A percentile compares a stretch with the other conserved stretches of the same genome.
phyloP scores from a whole-genome alignment of 1,140 invertebrate genomes.

The Lepidurus apus region DNA sequence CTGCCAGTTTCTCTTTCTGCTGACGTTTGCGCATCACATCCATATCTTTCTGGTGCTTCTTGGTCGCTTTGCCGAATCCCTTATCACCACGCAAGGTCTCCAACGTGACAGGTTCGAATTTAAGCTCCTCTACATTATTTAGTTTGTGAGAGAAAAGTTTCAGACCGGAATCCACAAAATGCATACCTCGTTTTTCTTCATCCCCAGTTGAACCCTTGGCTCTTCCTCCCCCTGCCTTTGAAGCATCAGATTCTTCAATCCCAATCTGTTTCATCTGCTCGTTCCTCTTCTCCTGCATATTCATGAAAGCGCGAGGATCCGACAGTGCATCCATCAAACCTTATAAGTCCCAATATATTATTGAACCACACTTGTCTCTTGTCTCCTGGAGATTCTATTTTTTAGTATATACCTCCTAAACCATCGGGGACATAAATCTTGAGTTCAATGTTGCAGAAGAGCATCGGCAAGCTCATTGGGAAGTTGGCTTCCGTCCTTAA shows the following conservation, averaged over 20 bases:
- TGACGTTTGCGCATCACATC: slow-evolving; percentile 88
- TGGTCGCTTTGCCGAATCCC: slow-evolving; percentile 85
- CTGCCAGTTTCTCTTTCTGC: slow-evolving; percentile 79
- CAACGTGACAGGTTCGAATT: slow-evolving; percentile 87
- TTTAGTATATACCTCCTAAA: slow-evolving; percentile 70
- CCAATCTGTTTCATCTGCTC: slow-evolving; percentile 92
- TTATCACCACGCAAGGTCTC: slow-evolving; percentile 88
- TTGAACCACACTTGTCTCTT: neutral
- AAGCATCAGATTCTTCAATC: slow-evolving; percentile 72
- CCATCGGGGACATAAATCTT: slow-evolving; percentile 99
- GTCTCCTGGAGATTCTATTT: slow-evolving; percentile 17
- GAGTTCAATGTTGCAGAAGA: slow-evolving; percentile 98
- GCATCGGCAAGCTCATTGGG: slow-evolving; percentile 95
- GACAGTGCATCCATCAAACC: slow-evolving; percentile 97
- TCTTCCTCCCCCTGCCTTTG: slow-evolving; percentile 47
- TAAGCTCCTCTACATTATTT: slow-evolving; percentile 53
- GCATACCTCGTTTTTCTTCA: slow-evolving; percentile 42
- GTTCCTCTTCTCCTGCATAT: slow-evolving; percentile 77
- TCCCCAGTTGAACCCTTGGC: slow-evolving; percentile 48
- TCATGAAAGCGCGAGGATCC: slow-evolving; percentile 87
- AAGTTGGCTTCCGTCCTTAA: slow-evolving; percentile 97
- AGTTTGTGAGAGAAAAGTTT: neutral
- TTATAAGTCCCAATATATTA: slow-evolving; percentile 43
- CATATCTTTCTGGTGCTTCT: slow-evolving; percentile 93
- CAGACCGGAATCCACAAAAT: neutral